These are phyloP conservation scores for Perithous albicinctus DNA, from an alignment of 2,888 invertebrate species.

Conservation along the genomic window DNA sequence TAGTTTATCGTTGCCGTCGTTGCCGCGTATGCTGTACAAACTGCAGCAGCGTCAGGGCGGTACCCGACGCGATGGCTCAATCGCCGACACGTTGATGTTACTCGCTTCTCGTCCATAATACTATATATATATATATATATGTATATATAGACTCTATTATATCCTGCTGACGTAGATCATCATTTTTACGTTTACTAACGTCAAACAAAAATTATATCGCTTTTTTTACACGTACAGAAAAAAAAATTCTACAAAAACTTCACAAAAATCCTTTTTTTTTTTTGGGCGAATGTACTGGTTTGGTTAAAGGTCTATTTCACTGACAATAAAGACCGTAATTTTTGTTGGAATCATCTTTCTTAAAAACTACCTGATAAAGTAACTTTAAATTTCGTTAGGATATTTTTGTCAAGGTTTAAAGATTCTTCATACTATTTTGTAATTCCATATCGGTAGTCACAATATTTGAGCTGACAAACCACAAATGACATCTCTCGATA, in stretches of 20 bases:
- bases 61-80: conserved; percentile 36
- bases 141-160: neutral
- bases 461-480: no score
- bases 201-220: neutral
- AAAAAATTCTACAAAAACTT: neutral
- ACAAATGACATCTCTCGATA: no score
- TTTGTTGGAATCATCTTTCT: no score
- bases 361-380: no score
- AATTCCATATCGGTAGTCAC: no score
- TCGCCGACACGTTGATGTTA: conserved; percentile 18
- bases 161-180: conserved; percentile 1
- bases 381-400: no score
- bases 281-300: no score
- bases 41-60: neutral
- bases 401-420: no score
- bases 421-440: no score
- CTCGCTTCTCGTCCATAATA: neutral
- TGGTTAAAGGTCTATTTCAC: no score
- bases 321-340: no score
- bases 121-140: no score
- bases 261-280: neutral
- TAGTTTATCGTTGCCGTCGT: conserved; percentile 32
- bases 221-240: neutral
- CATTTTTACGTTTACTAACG: conserved; percentile 12
- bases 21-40: conserved; percentile 23